Base-by-base conservation (phyloP, 2,113 vertebrate species). In the Pantherophis guttatus region DNA sequence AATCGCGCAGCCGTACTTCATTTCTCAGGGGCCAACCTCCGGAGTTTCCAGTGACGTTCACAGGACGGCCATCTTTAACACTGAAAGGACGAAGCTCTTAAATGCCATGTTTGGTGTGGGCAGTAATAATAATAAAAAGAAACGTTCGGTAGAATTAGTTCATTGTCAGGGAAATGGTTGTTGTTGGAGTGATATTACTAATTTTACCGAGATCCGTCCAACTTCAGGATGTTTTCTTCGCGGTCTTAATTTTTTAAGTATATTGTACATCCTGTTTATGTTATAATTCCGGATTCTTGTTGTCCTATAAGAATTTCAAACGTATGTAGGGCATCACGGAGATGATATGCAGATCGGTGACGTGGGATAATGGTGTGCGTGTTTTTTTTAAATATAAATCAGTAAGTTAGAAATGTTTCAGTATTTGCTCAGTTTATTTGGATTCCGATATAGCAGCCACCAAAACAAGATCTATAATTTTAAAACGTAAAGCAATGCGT, bases 1-100 rank as follows among this genome's bases (percentile, higher is more conserved):
- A 0, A 62, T 0, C 0, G 7, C 95, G 59, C 96, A 85, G 15
- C 58, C 95, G 90, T 88, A 0, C 0, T 8, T 0, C 0, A 0
- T 2, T 21, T n/a, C 4, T 8, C n/a, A 5, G 23, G 3, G 21
- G 24, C 50, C n/a, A 10, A 33, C 50, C 44, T 57, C 17, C 29
- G 12, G 0, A 39, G 48, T 48, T 44, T 88, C 39, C 15, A n/a
- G 57, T 26, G 39, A 90, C 92, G 33, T 33, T 7, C 15, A 44
- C 62, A 4, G 3, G 62, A 48, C 2, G 39, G 26, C 94, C 94
- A 95, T 94, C 55, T 58, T 93, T 52, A 52, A 53, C 6, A 0
- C 48, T 50, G 19, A 54, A n/a, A 8, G 50, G 86, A 50, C 33
- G 17, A 21, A 81, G 0, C 90, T 81, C 39, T 55, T 85, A 0